Base-by-base conservation (phyloP, 2,888 invertebrate species). In the Clostera curtula region DNA sequence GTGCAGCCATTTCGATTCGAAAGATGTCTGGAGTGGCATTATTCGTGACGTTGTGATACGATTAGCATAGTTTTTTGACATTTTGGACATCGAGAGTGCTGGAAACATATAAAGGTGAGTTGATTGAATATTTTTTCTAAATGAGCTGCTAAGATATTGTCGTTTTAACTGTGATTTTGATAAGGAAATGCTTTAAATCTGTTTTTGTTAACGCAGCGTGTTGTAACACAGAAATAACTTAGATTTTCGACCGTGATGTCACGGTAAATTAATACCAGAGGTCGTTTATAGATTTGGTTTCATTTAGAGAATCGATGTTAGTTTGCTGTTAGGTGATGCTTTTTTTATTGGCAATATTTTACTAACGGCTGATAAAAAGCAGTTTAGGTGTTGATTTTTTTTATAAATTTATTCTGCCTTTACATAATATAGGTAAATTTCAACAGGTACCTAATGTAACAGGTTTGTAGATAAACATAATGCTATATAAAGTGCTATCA, bases 1-100 rank as follows among this genome's bases (percentile, higher is more conserved):
- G 70, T 67, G 71, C 72, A 67, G 67, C 79, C 80, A 79, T 75
- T 77, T 66, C 65, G 63, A 59, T 56, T 55, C 56, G 64, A 72
- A 77, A 76, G 62, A 79, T 77, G 79, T 77, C 77, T 44, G 71
- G 57, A 61, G 69, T 55, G 59, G 58, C 46, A 49, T 63, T 63
- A 65, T 60, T 68, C 56, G 69, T 65, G 69, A 65, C 68, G 69
- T 69, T 70, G 62, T 68, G 65, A 69, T 68, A 59, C 58, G 65
- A 65, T 76, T 53, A 64, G 62, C 54, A 56, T 56, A 57, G 67
- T 66, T 66, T 70, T 68, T 68, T 61, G 62, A 63, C 57, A 64
- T 68, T 70, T 62, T 59, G 47, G 53, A 61, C 57, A 59, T 48
- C 47, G 52, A 49, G 58, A 53, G 50, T 51, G 48, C 49, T 51